Evolutionary conservation across 2,113 vertebrate genomes (phyloP).

Genomic region (Aegotheles bennettii): DNA sequence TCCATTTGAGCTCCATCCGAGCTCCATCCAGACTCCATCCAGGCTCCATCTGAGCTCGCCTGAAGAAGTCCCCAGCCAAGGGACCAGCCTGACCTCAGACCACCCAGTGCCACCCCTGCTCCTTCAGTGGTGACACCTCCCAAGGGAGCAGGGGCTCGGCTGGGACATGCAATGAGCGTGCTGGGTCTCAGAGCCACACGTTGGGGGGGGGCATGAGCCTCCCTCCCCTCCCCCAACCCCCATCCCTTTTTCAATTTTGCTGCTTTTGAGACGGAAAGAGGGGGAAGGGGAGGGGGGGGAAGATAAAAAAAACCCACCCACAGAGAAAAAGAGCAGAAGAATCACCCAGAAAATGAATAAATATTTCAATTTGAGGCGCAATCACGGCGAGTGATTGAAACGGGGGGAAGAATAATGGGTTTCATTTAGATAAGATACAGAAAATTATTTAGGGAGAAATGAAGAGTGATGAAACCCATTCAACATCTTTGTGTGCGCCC

Average conservation of each 20-base stretch:
- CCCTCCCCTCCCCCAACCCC: slow-evolving; percentile 9
- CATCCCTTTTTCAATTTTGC: slow-evolving; percentile 38
- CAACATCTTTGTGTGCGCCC: neutral
- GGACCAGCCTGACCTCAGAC: neutral
- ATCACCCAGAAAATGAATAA: slow-evolving; percentile 73
- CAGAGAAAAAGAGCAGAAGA: slow-evolving; percentile 12
- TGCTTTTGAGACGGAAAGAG: neutral
- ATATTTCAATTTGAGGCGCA: slow-evolving; percentile 75
- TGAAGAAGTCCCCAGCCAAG: neutral
- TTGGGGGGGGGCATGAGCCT: neutral
- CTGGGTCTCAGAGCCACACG: neutral
- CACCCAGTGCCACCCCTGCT: neutral
- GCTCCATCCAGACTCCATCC: neutral
- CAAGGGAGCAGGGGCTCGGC: neutral
- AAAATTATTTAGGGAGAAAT: slow-evolving; percentile 77
- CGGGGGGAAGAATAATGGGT: slow-evolving; percentile 71
- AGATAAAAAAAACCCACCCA: neutral
- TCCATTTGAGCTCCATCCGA: no score
- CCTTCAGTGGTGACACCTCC: neutral
- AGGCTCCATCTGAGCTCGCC: accelerated
- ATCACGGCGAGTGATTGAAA: slow-evolving; percentile 70
- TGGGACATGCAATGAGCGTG: accelerated
- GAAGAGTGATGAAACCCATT: slow-evolving; percentile 72
- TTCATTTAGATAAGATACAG: slow-evolving; percentile 78
- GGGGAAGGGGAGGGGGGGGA: accelerated